Conservation (phyloP, 2,113 vertebrate genomes). For the Rostratula benghalensis region DNA sequence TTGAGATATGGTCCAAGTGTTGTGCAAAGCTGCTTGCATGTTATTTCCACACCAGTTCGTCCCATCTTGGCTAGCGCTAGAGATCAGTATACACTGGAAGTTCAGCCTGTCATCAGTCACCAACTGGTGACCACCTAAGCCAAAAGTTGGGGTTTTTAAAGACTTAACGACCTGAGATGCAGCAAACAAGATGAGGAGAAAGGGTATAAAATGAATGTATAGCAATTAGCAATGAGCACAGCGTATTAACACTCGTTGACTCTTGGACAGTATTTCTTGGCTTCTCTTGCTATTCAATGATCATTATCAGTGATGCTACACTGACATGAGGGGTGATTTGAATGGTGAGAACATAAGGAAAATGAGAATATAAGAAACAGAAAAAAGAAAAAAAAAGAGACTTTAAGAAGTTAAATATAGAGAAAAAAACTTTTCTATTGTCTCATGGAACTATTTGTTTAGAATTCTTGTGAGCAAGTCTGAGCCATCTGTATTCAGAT, state of each 20-base stretch:
- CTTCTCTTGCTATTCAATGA: background rate
- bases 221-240: background rate
- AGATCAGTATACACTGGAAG: background rate
- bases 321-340: background rate
- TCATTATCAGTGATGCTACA: background rate
- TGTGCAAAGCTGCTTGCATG: background rate
- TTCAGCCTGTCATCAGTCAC: background rate
- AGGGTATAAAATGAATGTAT: background rate
- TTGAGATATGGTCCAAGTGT: background rate
- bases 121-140: background rate
- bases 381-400: background rate
- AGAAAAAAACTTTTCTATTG: background rate
- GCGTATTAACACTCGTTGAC: background rate
- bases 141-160: background rate
- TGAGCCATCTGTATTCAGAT: conserved; percentile 9
- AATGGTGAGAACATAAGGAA: background rate
- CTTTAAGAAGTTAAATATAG: background rate
- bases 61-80: background rate
- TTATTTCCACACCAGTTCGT: background rate
- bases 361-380: background rate
- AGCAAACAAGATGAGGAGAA: background rate
- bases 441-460: conserved; percentile 3
- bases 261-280: background rate
- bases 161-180: background rate
- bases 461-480: background rate